Conservation (phyloP, 2,888 invertebrate species). For the Mesoligia furuncula region DNA sequence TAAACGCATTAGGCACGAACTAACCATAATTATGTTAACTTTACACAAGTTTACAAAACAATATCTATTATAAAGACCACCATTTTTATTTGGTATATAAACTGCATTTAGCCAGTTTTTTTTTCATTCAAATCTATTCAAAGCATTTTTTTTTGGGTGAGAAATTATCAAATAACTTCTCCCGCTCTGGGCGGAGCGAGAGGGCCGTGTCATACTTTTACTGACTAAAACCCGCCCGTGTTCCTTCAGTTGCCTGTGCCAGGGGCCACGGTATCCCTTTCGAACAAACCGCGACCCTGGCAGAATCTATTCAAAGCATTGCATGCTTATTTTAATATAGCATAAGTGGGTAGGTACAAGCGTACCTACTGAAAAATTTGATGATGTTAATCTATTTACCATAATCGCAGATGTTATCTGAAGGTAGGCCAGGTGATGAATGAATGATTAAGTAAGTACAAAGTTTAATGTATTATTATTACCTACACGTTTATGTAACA, state of each 20-base stretch:
- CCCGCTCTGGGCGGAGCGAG: no score
- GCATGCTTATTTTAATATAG: not conserved
- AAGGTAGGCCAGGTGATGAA: not conserved
- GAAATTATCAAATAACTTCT: no score
- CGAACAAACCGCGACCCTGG: no score
- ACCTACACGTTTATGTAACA: conserved; percentile 5
- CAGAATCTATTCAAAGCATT: not conserved
- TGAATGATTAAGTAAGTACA: not conserved
- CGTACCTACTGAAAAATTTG: not conserved
- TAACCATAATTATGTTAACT: conserved; percentile 18
- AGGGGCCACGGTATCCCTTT: no score
- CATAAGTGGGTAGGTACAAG: not conserved
- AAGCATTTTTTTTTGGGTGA: no score
- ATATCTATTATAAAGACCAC: not conserved
- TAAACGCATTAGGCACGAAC: conserved; percentile 57
- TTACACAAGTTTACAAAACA: conserved; percentile 1
- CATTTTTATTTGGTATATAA: not conserved
- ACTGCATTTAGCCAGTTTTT: not conserved
- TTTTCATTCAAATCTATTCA: not conserved
- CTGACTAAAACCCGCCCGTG: no score
- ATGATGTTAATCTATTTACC: not conserved
- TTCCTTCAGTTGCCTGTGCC: no score
- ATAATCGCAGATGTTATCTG: not conserved
- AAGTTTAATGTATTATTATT: conserved; percentile 8
- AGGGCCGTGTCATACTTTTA: no score